Evolutionary conservation across 2,797 vertebrate species (phyloP), one percentile per base, ranked within the genome.

Genomic region (Naso thynnoides): DNA sequence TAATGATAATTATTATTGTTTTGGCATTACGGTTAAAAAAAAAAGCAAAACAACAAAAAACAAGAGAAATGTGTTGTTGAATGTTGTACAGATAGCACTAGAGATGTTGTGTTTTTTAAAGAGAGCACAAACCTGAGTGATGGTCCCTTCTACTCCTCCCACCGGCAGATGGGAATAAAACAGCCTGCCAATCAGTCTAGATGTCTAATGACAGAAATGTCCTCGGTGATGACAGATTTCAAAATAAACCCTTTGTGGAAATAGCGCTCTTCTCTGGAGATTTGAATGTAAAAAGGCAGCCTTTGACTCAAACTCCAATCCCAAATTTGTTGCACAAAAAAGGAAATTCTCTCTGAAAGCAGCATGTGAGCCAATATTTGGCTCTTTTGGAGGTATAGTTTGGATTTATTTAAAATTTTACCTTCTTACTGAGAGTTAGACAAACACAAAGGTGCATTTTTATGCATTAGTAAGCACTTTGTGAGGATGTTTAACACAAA

Each of bases 81-180:
- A 95, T 95, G 94, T 94, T 95, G 95, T 95, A 95, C 94, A 95
- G 94, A 94, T 95, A 95, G 94, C 90, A 76, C 87, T 95, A 95
- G 94, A 94, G 82, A 91, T 92, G 92, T 95, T 91, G 92, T 95
- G 93, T 93, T 92, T 88, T 84, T 86, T 86, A 85, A 91, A 85
- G 91, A 95, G 95, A 94, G 91, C 88, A 87, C 90, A 91, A 94
- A 95, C 92, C 81, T 33, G 56, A 83, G 83, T 4, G 57, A 73
- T 74, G 87, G 82, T 57, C 83, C 85, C 84, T 78, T 84, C 84
- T 24, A 39, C 88, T 89, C 79, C 82, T 88, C 86, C 86, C 80
- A 41, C 39, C 8, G 82, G 86, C 86, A 81, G 76, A 86, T 29
- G 79, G 86, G 88, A 92, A 79, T 90, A 80, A 91, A 91, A 84